These are phyloP conservation scores for Labia minor DNA, from an alignment of 2,888 invertebrate species.

Conservation along the genomic window DNA sequence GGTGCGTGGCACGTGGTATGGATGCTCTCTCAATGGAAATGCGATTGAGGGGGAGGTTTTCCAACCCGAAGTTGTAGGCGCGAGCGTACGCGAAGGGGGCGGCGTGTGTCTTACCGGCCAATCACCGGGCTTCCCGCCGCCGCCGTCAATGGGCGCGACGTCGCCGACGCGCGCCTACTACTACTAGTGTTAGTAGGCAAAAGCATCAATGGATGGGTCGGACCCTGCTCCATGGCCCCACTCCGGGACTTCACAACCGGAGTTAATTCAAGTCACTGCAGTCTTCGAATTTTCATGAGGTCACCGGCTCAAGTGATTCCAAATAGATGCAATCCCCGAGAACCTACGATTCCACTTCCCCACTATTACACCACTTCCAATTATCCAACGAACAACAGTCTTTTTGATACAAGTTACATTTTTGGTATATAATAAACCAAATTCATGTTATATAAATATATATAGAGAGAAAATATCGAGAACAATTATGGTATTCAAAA, in stretches of 20 bases:
- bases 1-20: conserved; percentile 20
- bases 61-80: background rate
- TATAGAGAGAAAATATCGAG: no score
- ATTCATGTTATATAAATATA: no score
- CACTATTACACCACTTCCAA: no score
- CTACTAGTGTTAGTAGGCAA: background rate
- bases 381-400: no score
- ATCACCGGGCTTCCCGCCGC: background rate
- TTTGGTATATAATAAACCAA: no score
- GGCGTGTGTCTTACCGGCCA: background rate
- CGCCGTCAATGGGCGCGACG: conserved; percentile 13
- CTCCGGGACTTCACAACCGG: background rate
- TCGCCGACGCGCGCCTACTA: conserved; percentile 16
- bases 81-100: background rate
- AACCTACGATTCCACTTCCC: background rate
- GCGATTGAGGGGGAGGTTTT: conserved; percentile 14
- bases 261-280: conserved; percentile 13
- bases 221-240: background rate
- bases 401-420: no score
- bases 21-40: background rate
- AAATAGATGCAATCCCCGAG: no score
- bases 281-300: background rate
- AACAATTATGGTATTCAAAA: no score
- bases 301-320: no score
- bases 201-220: conserved; percentile 3